phyloP scores from a whole-genome alignment of 2,113 vertebrate genomes.

The Triplophysa tibetana region DNA sequence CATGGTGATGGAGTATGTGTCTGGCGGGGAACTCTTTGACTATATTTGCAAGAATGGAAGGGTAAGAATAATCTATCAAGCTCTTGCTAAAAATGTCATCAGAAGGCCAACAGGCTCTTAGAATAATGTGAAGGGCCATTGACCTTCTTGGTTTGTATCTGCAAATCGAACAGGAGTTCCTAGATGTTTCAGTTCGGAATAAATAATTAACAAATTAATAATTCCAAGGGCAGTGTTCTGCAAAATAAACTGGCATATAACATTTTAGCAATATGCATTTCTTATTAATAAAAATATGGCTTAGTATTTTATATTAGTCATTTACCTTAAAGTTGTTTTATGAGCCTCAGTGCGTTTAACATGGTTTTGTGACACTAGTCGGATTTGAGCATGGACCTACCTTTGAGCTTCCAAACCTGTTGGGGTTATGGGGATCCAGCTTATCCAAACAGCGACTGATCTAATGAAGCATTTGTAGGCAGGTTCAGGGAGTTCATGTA shows the following conservation, averaged over 20 bases:
- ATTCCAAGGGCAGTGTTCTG: background rate
- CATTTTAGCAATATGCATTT: background rate
- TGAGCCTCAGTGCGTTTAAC: background rate
- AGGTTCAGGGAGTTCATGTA: constrained; percentile 17
- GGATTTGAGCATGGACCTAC: constrained; percentile 25
- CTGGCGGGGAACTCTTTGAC: constrained; percentile 96
- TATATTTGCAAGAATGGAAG: constrained; percentile 99
- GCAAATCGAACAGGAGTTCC: background rate
- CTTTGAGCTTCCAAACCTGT: constrained; percentile 5
- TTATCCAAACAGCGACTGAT: background rate
- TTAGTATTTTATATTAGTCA: background rate
- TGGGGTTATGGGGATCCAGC: constrained; percentile 3
- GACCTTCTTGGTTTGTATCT: background rate
- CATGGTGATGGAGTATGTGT: constrained; percentile 99
- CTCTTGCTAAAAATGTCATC: background rate
- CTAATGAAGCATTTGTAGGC: background rate
- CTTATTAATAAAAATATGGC: background rate
- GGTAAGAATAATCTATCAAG: constrained; percentile 75
- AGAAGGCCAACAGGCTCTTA: background rate
- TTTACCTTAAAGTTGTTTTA: background rate
- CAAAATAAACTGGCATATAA: background rate
- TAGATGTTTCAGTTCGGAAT: background rate
- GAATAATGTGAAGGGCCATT: background rate
- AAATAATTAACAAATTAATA: background rate
- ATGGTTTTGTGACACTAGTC: background rate